Base-by-base conservation (phyloP, 2,888 invertebrate species). In the Psylliodes chrysocephalus region DNA sequence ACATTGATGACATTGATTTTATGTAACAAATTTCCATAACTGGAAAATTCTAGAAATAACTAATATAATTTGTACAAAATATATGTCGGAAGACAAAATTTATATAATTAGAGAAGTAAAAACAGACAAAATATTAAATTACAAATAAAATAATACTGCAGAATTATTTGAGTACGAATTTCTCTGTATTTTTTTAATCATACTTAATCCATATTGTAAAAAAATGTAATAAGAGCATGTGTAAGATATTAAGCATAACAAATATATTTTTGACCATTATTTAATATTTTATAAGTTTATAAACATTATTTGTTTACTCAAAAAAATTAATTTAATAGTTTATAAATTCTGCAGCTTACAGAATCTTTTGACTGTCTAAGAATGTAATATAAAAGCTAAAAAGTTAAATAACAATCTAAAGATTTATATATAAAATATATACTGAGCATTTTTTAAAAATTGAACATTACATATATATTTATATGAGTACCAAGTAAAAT, bases 351-450 rank as follows among this genome's bases (percentile, higher is more conserved):
- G 2, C 5, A 22, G 12, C 14, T 4, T 38, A 38, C 15, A 38
- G 14, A 38, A 1, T 25, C 1, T 46, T 42, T 40, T 33, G 15
- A 53, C 38, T 67, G 49, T 56, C 61, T 55, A 63, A 54, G 35
- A 65, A 38, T 60, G 57, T 56, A 64, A 64, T 71, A 71, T 66
- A 64, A 66, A 72, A 71, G 70, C 69, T 71, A 68, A 64, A 68
- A 52, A 60, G 47, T 65, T 72, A 73, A 60, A 60, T 60, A 60
- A 55, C 46, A 52, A 55, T 49, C 70, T 68, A 75, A 73, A 74
- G 67, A 65, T 69, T 63, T 68, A 60, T 72, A 75, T 74, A 73
- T 71, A 75, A 75, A 75, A 75, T 74, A 75, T 75, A 74, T 73
- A 64, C 70, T 73, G 73, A 73, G 73, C 73, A 73, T 73, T 72